phyloP scores from a whole-genome alignment of 2,113 vertebrate genomes.

The Psammodynastes pulverulentus region DNA sequence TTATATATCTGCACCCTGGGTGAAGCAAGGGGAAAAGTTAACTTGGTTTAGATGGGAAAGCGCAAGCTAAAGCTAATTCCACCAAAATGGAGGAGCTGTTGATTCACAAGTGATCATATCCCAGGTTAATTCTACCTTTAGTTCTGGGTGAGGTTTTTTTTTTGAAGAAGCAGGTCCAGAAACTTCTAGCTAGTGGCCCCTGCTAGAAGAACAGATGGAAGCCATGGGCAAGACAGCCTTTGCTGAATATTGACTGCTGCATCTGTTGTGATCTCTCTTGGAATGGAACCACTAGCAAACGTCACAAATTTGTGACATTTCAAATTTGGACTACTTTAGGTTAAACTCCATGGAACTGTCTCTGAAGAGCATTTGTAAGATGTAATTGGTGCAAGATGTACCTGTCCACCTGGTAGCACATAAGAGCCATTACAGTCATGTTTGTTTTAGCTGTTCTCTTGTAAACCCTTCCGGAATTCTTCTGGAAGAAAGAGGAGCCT shows the following conservation, averaged over 20 bases:
- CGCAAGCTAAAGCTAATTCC: background rate
- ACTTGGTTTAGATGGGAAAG: background rate
- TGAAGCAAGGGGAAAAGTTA: background rate
- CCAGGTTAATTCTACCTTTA: background rate
- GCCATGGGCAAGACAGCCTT: background rate
- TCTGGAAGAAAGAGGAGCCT: background rate
- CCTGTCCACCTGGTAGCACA: too few species aligned
- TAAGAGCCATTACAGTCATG: too few species aligned
- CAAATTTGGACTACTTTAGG: too few species aligned
- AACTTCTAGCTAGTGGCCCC: background rate
- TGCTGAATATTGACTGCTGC: background rate
- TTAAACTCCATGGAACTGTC: too few species aligned
- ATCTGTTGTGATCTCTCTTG: too few species aligned
- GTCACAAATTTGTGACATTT: too few species aligned
- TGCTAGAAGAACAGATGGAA: background rate
- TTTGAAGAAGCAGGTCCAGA: background rate
- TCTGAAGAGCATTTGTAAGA: too few species aligned
- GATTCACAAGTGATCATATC: background rate
- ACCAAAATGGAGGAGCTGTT: background rate
- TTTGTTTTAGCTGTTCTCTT: background rate
- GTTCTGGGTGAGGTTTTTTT: background rate
- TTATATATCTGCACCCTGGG: background rate
- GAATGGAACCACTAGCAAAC: too few species aligned
- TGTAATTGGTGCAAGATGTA: too few species aligned
- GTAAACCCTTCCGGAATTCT: background rate